These are phyloP conservation scores for Brachyopa scutellaris DNA, from an alignment of 2,888 invertebrate genomes.

Conservation along the genomic window DNA sequence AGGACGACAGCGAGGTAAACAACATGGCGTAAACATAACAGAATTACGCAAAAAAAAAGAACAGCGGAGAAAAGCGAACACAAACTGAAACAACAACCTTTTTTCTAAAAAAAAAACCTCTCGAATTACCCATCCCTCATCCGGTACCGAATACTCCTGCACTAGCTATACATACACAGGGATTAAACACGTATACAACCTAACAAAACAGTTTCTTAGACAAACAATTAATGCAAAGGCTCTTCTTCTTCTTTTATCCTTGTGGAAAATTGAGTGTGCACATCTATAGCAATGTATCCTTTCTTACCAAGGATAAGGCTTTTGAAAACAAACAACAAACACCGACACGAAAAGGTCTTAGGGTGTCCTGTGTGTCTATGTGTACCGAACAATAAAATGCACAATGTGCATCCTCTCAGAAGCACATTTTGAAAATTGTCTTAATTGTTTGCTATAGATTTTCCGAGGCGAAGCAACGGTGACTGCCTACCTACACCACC, in stretches of 20 bases:
- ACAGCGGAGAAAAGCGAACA: not conserved
- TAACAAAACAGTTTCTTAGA: constrained; percentile 56
- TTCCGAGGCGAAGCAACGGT: too few relatives aligned
- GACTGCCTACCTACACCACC: constrained; percentile 37
- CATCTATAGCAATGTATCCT: constrained; percentile 47
- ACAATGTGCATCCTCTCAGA: constrained; percentile 72
- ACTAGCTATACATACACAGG: too few relatives aligned
- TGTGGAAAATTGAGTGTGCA: constrained; percentile 67
- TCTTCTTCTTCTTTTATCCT: constrained; percentile 61
- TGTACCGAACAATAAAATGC: constrained; percentile 68
- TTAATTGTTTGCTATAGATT: constrained; percentile 71
- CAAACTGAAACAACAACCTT: constrained; percentile 12
- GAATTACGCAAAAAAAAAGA: not conserved
- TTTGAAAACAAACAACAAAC: constrained; percentile 64
- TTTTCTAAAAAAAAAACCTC: constrained; percentile 46
- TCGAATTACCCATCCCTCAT: constrained; percentile 30
- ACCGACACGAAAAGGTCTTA: constrained; percentile 55
- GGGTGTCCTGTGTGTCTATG: constrained; percentile 49
- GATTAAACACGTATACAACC: too few relatives aligned
- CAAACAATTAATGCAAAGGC: constrained; percentile 72
- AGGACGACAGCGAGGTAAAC: constrained; percentile 27
- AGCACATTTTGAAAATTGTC: constrained; percentile 70
- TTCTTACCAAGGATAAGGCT: constrained; percentile 58
- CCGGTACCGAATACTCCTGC: constrained; percentile 1
- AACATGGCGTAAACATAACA: constrained; percentile 33